Evolutionary conservation across 2,797 vertebrate species (phyloP), one percentile per base, ranked within the genome.

Genomic region (Falco rusticolus): DNA sequence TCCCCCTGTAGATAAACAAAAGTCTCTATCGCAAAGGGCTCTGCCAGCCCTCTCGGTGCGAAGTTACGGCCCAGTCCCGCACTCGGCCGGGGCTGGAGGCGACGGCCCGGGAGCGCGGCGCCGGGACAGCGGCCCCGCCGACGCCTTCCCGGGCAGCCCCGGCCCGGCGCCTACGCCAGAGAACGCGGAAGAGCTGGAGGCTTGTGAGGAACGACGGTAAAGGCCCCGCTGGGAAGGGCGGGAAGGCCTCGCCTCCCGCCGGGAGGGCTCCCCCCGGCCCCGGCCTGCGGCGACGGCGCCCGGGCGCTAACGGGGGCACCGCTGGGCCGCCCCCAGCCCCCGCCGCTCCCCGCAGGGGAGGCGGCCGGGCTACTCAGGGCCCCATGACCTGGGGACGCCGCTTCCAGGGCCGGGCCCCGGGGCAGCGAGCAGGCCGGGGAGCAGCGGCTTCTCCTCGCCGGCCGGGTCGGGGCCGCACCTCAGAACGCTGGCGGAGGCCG

Each of bases 1-100:
- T 12, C 51, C 11, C 15, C 37, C 66, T 6, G 10, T 11, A 18
- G 0, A 3, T 39, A 48, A 11, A 8, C 28, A 31, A 10, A 33
- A 10, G 16, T 2, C 28, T 41, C 22, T 6, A 8, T 4, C 2
- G 3, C 26, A 1, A 21, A 6, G 4, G 20, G 33, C 34, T 43
- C 8, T 29, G 25, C 19, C 2, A 3, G 31, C 22, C 3, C 33
- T 24, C 26, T 13, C 21, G 1, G 28, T 1, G 13, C 43, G 22
- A 16, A 17, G n/a, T 1, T 18, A 18, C 0, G 2, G 28, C n/a
- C 11, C 31, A 28, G 39, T 0, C 8, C 8, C 34, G 34, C 4
- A 16, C 3, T 18, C 33, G 3, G 28, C 39, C 51, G 43, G 43
- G 41, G 43, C 43, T 16, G 43, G 43, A 43, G 43, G 43, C 43